A percentile compares a stretch with the other conserved stretches of the same genome.
Evolutionary conservation across 2,113 vertebrate species (phyloP).

Genomic region (Dipodomys spectabilis): DNA sequence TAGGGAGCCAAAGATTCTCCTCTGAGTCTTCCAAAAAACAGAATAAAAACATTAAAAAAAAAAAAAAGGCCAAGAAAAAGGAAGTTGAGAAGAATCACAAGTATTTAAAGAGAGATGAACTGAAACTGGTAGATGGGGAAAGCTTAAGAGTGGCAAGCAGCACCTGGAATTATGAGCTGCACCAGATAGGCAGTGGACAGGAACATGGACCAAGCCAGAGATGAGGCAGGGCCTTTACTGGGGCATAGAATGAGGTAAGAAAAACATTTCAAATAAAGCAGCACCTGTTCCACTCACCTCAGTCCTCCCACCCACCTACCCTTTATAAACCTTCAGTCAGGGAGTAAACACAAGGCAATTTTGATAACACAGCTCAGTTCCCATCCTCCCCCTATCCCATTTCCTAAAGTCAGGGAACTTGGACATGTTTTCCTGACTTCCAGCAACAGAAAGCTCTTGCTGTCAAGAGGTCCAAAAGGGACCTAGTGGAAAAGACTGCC

Average conservation of each 20-base stretch:
- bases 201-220: constrained; percentile 65
- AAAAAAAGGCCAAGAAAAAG: constrained; percentile 3
- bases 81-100: constrained; percentile 46
- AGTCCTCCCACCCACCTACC: constrained; percentile 36
- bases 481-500: background rate
- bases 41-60: background rate
- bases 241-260: constrained; percentile 82
- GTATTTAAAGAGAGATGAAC: constrained; percentile 58
- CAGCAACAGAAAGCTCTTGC: constrained; percentile 23
- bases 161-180: constrained; percentile 69
- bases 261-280: constrained; percentile 84
- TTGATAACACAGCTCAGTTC: constrained; percentile 31
- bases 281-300: constrained; percentile 75
- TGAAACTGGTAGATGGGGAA: constrained; percentile 42
- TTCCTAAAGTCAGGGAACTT: constrained; percentile 31
- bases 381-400: background rate
- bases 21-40: constrained; percentile 22
- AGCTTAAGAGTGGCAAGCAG: constrained; percentile 58
- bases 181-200: constrained; percentile 69
- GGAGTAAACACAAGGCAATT: constrained; percentile 53
- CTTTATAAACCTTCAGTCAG: background rate
- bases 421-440: constrained; percentile 39
- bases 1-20: constrained; percentile 29
- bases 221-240: constrained; percentile 61
- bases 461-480: background rate